A percentile compares a stretch with the other conserved stretches of the same genome.
phyloP scores from a whole-genome alignment of 1,140 invertebrate genomes.

The Venustaconcha ellipsiformis region DNA sequence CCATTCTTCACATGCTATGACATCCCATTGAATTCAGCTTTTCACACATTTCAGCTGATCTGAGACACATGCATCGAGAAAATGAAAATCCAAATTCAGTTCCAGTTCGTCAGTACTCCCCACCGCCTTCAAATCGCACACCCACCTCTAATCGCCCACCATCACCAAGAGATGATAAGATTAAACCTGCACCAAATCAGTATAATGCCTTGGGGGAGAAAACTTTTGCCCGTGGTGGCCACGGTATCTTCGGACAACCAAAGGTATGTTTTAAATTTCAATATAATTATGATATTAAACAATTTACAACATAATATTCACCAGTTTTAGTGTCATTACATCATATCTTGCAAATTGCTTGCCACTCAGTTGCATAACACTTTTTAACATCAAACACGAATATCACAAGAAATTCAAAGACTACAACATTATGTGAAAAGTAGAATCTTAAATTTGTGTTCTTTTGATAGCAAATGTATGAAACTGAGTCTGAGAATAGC shows the following conservation, averaged over 20 bases:
- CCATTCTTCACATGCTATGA: neutral
- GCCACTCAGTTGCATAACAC: too few species aligned
- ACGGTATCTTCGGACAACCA: conserved; percentile 68
- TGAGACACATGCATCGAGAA: conserved; percentile 38
- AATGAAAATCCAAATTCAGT: neutral
- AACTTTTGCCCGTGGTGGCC: conserved; percentile 64
- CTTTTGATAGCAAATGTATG: too few species aligned
- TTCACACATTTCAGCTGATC: conserved; percentile 49
- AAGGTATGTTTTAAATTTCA: conserved; percentile 42
- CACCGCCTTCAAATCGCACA: conserved; percentile 4
- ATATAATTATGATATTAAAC: too few species aligned
- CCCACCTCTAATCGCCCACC: conserved; percentile 22
- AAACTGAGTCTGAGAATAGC: too few species aligned
- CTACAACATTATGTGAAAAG: too few species aligned
- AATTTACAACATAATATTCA: too few species aligned
- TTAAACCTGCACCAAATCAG: conserved; percentile 47
- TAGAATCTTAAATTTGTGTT: too few species aligned
- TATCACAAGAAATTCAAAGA: too few species aligned
- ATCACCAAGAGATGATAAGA: conserved; percentile 46
- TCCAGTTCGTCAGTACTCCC: conserved; percentile 7
- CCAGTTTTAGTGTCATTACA: too few species aligned
- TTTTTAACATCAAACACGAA: too few species aligned
- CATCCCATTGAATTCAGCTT: neutral
- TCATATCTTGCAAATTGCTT: too few species aligned
- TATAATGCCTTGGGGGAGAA: conserved; percentile 51